A percentile compares a stretch with the other conserved stretches of the same genome.
Evolutionary conservation across 2,113 vertebrate genomes (phyloP).

Genomic region (Hemicordylus capensis): DNA sequence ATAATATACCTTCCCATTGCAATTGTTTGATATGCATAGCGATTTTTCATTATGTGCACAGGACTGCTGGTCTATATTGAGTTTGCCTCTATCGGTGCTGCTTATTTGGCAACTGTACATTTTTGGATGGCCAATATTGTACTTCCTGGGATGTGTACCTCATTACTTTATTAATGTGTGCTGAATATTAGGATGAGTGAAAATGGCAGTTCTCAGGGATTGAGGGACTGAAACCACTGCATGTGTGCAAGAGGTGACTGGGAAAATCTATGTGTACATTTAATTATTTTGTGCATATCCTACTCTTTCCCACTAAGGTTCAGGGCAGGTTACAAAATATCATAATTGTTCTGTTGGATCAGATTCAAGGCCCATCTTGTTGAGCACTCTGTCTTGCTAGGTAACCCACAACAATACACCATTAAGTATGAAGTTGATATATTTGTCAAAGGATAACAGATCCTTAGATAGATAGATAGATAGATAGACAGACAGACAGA

Average conservation of each 20-base stretch:
- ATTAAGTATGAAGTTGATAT: neutral
- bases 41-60: neutral
- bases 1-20: neutral
- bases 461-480: too few species aligned
- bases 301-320: neutral
- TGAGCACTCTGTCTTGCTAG: neutral
- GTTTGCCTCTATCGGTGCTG: neutral
- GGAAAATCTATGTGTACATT: neutral
- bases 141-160: neutral
- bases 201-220: neutral
- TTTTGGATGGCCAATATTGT: neutral
- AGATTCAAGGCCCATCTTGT: neutral
- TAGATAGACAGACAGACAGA: too few species aligned
- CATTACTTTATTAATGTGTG: neutral
- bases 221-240: too few species aligned
- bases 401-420: neutral
- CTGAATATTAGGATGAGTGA: neutral
- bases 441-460: neutral
- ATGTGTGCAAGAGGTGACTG: neutral
- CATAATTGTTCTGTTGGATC: neutral
- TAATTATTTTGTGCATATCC: too few species aligned
- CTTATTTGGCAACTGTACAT: neutral
- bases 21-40: neutral
- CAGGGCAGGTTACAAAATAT: neutral
- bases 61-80: neutral